Conservation (phyloP, 2,888 invertebrate genomes). For the Plebejus argus region DNA sequence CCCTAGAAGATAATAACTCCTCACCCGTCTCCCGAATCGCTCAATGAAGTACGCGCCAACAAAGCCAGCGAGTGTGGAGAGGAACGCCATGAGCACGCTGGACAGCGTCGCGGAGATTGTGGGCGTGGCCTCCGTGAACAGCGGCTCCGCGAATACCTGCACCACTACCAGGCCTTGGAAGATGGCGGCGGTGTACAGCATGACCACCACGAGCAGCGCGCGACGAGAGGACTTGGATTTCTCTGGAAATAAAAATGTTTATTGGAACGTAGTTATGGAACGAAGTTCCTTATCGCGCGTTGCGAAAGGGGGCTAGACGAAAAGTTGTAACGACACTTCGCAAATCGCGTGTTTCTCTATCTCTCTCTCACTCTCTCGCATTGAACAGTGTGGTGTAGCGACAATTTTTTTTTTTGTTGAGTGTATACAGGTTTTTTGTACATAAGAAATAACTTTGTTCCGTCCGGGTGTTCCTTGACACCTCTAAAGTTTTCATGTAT, state of each 20-base stretch:
- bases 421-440: no score
- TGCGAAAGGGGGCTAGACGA: no score
- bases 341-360: no score
- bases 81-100: conserved; percentile 55
- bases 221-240: conserved; percentile 58
- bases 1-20: conserved; percentile 60
- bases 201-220: conserved; percentile 50
- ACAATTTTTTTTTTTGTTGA: no score
- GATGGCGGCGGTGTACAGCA: conserved; percentile 53
- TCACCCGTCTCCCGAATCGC: conserved; percentile 59
- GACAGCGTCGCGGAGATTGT: conserved; percentile 56
- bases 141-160: conserved; percentile 64
- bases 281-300: no score
- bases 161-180: conserved; percentile 64
- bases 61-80: conserved; percentile 52
- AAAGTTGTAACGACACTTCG: no score
- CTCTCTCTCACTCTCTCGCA: no score
- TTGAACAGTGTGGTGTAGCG: no score
- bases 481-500: no score
- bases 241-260: conserved; percentile 48
- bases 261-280: no score
- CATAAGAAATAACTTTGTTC: no score
- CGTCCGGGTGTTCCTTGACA: no score
- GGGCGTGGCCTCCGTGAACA: conserved; percentile 61
- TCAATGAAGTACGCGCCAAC: conserved; percentile 61